Percentiles rank a stretch among this genome's conserved stretches.
These are phyloP conservation scores for Bursaphelenchus okinawaensis DNA, from an alignment of 2,888 invertebrate species.

Conservation along the genomic window DNA sequence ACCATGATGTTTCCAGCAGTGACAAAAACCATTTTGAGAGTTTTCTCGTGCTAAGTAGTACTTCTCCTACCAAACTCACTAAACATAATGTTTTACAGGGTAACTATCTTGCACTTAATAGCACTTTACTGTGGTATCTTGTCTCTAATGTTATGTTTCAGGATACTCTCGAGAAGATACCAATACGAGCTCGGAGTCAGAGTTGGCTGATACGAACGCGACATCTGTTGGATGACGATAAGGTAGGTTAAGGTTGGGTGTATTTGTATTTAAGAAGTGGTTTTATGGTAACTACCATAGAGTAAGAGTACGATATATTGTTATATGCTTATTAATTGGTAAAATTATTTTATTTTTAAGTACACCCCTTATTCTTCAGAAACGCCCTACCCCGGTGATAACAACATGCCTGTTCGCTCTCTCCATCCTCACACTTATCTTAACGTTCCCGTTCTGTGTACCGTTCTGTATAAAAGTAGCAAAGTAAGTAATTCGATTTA, in stretches of 20 bases:
- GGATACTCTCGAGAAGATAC: slow-evolving; percentile 57
- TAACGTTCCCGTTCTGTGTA: slow-evolving; percentile 54
- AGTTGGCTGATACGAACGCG: slow-evolving; percentile 56
- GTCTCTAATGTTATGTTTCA: slow-evolving; percentile 27
- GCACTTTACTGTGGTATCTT: background rate
- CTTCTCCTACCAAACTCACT: too few relatives aligned
- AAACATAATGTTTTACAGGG: too few relatives aligned
- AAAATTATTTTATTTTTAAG: background rate
- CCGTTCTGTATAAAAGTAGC: slow-evolving; percentile 53
- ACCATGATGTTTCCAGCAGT: too few relatives aligned
- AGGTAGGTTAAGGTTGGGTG: slow-evolving; percentile 37
- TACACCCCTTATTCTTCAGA: slow-evolving; percentile 2
- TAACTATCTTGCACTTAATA: too few relatives aligned
- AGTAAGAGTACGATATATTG: too few relatives aligned
- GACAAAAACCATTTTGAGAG: too few relatives aligned
- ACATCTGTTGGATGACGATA: slow-evolving; percentile 52
- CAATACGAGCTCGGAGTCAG: slow-evolving; percentile 54
- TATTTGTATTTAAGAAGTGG: too few relatives aligned
- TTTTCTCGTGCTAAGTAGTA: too few relatives aligned
- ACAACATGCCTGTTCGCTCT: slow-evolving; percentile 44
- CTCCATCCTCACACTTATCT: slow-evolving; percentile 43
- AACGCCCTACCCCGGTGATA: slow-evolving; percentile 43
- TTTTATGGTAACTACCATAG: too few relatives aligned
- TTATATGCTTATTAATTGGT: too few relatives aligned
- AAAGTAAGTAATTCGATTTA: slow-evolving; percentile 38